Conservation (phyloP, 1,140 invertebrate species). For the Phymastichus coffea region DNA sequence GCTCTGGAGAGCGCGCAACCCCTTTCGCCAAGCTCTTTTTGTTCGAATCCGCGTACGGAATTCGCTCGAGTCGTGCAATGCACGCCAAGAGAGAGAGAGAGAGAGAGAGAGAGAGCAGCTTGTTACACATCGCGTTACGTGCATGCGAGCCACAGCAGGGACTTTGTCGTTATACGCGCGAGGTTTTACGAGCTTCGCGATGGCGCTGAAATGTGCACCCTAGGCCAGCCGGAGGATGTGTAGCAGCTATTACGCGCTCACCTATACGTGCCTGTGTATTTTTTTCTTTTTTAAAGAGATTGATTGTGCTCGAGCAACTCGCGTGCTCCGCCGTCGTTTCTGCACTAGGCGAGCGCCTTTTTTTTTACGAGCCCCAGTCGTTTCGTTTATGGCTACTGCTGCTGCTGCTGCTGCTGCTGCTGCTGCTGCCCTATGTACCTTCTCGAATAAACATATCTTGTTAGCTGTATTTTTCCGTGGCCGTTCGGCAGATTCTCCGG, state of each 20-base stretch:
- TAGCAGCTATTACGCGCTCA: too few relatives aligned
- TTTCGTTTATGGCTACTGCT: too few relatives aligned
- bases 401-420: too few relatives aligned
- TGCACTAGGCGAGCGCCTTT: too few relatives aligned
- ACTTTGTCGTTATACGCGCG: neutral
- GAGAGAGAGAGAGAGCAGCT: neutral
- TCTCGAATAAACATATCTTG: neutral
- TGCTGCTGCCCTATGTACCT: neutral
- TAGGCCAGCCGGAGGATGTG: too few relatives aligned
- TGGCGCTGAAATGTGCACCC: slow-evolving; percentile 2
- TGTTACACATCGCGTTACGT: neutral
- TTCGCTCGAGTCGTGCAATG: neutral
- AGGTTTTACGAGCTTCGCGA: slow-evolving; percentile 11
- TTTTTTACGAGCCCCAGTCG: too few relatives aligned
- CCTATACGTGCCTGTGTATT: too few relatives aligned
- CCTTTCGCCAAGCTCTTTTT: neutral
- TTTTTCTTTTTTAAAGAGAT: slow-evolving; percentile 20
- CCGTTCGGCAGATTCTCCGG: too few relatives aligned
- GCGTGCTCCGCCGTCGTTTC: slow-evolving; percentile 11
- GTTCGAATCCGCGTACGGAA: slow-evolving; percentile 6
- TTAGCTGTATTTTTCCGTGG: neutral
- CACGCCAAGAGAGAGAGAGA: too few relatives aligned
- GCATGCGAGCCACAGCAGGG: neutral
- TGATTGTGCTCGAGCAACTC: slow-evolving; percentile 17
- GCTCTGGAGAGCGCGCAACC: neutral